A percentile compares a stretch with the other conserved stretches of the same genome.
Evolutionary conservation across 2,113 vertebrate species (phyloP).

Genomic region (Propithecus coquereli): DNA sequence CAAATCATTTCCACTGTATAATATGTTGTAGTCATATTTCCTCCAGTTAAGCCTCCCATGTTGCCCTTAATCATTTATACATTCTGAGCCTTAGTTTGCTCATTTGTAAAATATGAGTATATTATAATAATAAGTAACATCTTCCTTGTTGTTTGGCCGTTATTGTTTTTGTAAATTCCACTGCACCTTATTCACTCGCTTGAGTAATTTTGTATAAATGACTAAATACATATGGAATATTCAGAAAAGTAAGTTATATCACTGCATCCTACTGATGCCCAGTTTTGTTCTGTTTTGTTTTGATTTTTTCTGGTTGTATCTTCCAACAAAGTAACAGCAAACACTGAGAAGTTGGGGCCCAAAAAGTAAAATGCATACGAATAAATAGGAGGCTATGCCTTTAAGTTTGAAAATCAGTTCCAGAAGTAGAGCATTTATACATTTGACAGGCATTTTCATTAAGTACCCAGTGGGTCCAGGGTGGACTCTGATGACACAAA

Average conservation of each 20-base stretch:
- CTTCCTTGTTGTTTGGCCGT: not conserved
- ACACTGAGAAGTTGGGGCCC: not conserved
- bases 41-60: not conserved
- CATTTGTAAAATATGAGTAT: not conserved
- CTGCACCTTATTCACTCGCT: not conserved
- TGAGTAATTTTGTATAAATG: not conserved
- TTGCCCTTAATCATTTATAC: not conserved
- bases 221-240: not conserved
- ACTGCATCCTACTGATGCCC: not conserved
- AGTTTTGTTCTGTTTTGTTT: not conserved
- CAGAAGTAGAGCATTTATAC: not conserved
- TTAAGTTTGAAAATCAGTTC: not conserved
- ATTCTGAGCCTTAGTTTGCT: not conserved
- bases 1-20: not conserved
- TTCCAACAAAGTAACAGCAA: not conserved
- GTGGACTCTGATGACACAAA: not conserved
- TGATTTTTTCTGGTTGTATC: not conserved
- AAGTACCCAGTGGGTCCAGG: not conserved
- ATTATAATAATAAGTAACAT: not conserved
- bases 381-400: not conserved
- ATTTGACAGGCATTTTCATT: not conserved
- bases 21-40: not conserved
- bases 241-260: not conserved
- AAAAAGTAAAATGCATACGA: not conserved
- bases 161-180: not conserved